Percentiles rank a stretch among this genome's conserved stretches.
Conservation (phyloP, 2,113 vertebrate species). For the Mixornis gularis region DNA sequence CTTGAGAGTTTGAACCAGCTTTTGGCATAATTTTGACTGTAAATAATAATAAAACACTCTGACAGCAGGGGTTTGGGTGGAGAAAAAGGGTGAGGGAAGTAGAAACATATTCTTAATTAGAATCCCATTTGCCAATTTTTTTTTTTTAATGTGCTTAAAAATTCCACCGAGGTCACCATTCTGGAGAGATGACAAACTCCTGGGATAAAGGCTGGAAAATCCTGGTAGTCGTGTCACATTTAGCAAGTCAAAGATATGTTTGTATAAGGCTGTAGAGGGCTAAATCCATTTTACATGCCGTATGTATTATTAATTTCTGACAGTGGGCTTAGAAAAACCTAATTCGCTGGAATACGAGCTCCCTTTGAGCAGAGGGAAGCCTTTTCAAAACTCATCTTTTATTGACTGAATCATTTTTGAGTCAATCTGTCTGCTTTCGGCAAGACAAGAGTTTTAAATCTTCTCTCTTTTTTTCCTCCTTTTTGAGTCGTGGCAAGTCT, state of each 20-base stretch:
- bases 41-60: background rate
- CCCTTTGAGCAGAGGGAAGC: slow-evolving; percentile 56
- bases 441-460: slow-evolving; percentile 74
- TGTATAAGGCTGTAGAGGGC: slow-evolving; percentile 54
- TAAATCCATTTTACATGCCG: slow-evolving; percentile 54
- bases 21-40: background rate
- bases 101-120: background rate
- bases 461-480: slow-evolving; percentile 54
- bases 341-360: slow-evolving; percentile 62
- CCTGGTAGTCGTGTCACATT: slow-evolving; percentile 44
- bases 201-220: slow-evolving; percentile 40
- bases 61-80: background rate
- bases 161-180: slow-evolving; percentile 44
- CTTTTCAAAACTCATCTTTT: slow-evolving; percentile 74
- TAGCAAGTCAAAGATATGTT: slow-evolving; percentile 60
- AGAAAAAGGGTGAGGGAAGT: background rate
- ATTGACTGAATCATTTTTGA: slow-evolving; percentile 73
- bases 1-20: background rate
- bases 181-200: slow-evolving; percentile 35
- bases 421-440: slow-evolving; percentile 74
- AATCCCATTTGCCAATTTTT: slow-evolving; percentile 2
- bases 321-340: slow-evolving; percentile 63
- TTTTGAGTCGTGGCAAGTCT: slow-evolving; percentile 62
- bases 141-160: background rate
- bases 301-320: slow-evolving; percentile 67